Percentiles rank a stretch among this genome's conserved stretches.
Evolutionary conservation across 2,888 invertebrate species (phyloP).

Genomic region (Tribolium freemani): DNA sequence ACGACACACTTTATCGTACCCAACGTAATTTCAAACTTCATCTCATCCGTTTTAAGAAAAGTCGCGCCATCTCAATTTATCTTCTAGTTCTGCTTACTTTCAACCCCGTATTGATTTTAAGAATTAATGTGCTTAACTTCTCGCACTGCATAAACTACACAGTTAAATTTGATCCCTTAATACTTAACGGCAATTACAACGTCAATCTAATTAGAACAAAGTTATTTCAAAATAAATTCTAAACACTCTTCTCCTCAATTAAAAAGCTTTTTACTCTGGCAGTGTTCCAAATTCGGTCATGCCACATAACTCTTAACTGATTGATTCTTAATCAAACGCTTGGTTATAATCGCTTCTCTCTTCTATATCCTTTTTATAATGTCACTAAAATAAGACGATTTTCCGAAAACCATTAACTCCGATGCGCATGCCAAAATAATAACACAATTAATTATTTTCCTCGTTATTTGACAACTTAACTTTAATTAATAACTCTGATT

Average conservation of each 20-base stretch:
- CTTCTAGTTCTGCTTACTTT: constrained; percentile 35
- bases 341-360: constrained; percentile 24
- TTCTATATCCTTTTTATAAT: constrained; percentile 15
- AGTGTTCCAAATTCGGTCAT: constrained; percentile 32
- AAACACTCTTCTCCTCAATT: constrained; percentile 26
- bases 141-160: constrained; percentile 25
- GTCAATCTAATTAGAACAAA: constrained; percentile 5
- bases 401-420: constrained; percentile 14
- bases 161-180: constrained; percentile 18
- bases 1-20: constrained; percentile 22
- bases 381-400: not conserved
- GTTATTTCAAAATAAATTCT: constrained; percentile 19
- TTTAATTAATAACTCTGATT: no score
- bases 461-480: not conserved
- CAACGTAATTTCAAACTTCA: constrained; percentile 30
- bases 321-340: constrained; percentile 37
- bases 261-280: constrained; percentile 31
- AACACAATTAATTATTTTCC: constrained; percentile 6
- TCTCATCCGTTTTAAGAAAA: constrained; percentile 31
- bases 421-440: constrained; percentile 5
- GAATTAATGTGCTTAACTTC: constrained; percentile 38
- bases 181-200: constrained; percentile 13
- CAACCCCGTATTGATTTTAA: constrained; percentile 36
- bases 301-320: constrained; percentile 36
- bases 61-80: constrained; percentile 29